Percentiles rank a stretch among this genome's conserved stretches.
These are phyloP conservation scores for Rhamnusium bicolor DNA, from an alignment of 2,888 invertebrate genomes.

Conservation along the genomic window DNA sequence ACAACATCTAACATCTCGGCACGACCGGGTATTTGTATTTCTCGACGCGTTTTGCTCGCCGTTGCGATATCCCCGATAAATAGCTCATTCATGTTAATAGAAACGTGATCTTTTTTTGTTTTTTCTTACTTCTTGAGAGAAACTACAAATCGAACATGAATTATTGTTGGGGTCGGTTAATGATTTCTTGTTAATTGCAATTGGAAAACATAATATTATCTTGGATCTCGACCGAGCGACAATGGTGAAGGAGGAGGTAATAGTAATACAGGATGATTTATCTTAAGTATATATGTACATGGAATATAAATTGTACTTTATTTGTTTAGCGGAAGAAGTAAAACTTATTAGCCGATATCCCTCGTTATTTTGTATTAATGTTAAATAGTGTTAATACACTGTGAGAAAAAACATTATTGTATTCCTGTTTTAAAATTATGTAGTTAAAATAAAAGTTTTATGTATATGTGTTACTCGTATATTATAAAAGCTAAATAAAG, in stretches of 20 bases:
- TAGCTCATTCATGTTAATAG: conserved; percentile 41
- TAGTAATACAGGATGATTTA: background rate
- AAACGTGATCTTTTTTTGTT: conserved; percentile 28
- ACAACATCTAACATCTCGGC: conserved; percentile 26
- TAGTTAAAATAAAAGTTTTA: too few relatives aligned
- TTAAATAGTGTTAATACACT: too few relatives aligned
- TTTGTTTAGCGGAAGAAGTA: background rate
- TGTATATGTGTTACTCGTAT: too few relatives aligned
- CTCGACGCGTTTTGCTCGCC: background rate
- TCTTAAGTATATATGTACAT: background rate
- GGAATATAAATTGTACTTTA: background rate
- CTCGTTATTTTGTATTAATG: too few relatives aligned
- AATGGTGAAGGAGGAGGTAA: background rate
- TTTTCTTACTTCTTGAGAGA: conserved; percentile 6
- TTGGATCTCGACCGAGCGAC: background rate
- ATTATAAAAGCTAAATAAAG: too few relatives aligned
- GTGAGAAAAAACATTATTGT: too few relatives aligned
- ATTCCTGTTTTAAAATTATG: too few relatives aligned
- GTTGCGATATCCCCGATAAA: conserved; percentile 22
- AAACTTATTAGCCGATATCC: background rate
- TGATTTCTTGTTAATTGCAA: conserved; percentile 12
- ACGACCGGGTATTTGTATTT: conserved; percentile 33
- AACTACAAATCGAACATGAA: conserved; percentile 25
- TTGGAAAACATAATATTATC: conserved; percentile 5
- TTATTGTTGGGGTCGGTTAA: conserved; percentile 10